A percentile compares a stretch with the other conserved stretches of the same genome.
Conservation (phyloP, 2,113 vertebrate species). For the Eurypyga helias region DNA sequence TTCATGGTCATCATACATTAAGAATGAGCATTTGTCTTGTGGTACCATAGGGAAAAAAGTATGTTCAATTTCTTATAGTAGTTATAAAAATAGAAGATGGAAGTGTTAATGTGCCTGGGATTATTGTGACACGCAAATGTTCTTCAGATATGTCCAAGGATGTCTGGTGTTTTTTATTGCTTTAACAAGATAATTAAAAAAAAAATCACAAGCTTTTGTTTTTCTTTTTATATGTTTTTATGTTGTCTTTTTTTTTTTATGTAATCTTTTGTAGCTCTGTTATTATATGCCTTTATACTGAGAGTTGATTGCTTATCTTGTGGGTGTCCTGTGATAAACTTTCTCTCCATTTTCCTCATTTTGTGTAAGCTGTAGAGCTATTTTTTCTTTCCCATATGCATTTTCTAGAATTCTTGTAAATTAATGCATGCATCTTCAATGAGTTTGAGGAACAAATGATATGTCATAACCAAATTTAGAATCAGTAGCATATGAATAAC, state of each 20-base stretch:
- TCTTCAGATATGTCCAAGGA: not conserved
- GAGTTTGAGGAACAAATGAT: slow-evolving; percentile 14
- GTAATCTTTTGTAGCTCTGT: not conserved
- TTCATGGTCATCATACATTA: not conserved
- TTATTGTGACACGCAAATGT: not conserved
- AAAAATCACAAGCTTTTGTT: not conserved
- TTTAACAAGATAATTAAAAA: not conserved
- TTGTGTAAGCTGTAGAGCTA: not conserved
- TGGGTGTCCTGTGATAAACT: not conserved
- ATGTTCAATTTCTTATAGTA: not conserved
- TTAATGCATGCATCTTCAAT: not conserved
- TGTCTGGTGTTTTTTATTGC: not conserved
- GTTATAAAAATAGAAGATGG: not conserved
- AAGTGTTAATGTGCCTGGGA: not conserved
- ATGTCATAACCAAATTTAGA: slow-evolving; percentile 41
- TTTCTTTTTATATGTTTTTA: not conserved
- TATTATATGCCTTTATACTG: not conserved
- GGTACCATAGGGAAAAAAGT: not conserved
- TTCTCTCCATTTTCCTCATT: not conserved
- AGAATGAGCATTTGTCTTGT: not conserved
- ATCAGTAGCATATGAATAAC: slow-evolving; percentile 22
- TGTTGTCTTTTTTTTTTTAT: not conserved
- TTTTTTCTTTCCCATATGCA: not conserved
- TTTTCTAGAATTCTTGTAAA: not conserved
- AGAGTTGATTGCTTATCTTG: not conserved